Conservation (phyloP, 2,888 invertebrate genomes). For the Lithophane ornitopus region DNA sequence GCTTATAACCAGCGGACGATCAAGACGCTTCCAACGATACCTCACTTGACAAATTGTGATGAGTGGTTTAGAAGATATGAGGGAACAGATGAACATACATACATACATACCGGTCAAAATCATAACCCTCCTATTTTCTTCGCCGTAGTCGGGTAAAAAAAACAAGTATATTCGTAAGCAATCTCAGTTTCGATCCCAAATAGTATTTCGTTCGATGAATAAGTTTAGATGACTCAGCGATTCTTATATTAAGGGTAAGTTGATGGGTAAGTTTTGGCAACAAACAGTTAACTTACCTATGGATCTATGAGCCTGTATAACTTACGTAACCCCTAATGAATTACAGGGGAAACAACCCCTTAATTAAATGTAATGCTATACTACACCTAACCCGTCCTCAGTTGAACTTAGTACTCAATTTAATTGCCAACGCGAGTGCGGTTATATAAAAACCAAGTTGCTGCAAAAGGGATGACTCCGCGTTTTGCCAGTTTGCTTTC, state of each 20-base stretch:
- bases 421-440: slow-evolving; percentile 58
- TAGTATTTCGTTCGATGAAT: neutral
- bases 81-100: too few species aligned
- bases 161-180: too few species aligned
- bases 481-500: slow-evolving; percentile 65
- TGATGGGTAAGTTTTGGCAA: neutral
- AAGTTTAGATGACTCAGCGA: neutral
- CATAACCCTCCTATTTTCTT: too few species aligned
- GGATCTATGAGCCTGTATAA: neutral
- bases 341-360: neutral
- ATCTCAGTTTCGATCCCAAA: neutral
- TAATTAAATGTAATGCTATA: slow-evolving; percentile 33
- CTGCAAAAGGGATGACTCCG: slow-evolving; percentile 65
- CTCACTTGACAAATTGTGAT: too few species aligned
- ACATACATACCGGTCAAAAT: too few species aligned
- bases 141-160: too few species aligned
- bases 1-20: too few species aligned
- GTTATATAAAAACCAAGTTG: slow-evolving; percentile 58
- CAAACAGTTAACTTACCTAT: neutral
- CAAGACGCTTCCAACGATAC: too few species aligned
- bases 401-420: slow-evolving; percentile 60
- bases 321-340: slow-evolving; percentile 11
- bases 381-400: slow-evolving; percentile 19
- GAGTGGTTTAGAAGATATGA: too few species aligned
- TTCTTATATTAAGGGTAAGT: neutral